Evolutionary conservation across 92 coral and sea anemone genomes (phyloP).

Genomic region (Heliopora coerulea): DNA sequence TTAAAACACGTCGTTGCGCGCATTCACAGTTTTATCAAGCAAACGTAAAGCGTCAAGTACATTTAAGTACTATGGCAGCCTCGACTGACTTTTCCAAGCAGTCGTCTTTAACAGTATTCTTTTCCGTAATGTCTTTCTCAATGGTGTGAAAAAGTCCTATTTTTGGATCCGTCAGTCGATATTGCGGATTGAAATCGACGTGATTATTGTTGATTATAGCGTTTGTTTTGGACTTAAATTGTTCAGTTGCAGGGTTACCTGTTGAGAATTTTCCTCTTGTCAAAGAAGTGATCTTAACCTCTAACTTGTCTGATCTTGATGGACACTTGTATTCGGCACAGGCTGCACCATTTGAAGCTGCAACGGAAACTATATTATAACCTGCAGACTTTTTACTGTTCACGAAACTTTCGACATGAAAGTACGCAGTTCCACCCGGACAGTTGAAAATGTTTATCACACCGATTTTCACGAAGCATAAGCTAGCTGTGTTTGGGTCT

Average conservation of each 20-base stretch:
- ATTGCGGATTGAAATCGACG: not conserved
- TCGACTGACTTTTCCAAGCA: not conserved
- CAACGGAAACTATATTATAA: not conserved
- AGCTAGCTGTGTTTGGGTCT: not conserved
- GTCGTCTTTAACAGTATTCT: not conserved
- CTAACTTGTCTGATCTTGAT: not conserved
- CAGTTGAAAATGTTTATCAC: not conserved
- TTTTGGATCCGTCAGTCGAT: not conserved
- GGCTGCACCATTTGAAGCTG: not conserved
- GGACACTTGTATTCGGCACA: slow-evolving; percentile 34
- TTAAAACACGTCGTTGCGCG: too few species aligned
- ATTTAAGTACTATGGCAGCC: not conserved
- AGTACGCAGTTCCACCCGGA: not conserved
- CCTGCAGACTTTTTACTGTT: not conserved
- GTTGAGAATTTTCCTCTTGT: not conserved
- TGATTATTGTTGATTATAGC: not conserved
- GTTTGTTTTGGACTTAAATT: not conserved
- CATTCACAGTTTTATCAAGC: too few species aligned
- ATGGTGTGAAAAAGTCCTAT: not conserved
- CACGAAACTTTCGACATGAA: slow-evolving; percentile 1
- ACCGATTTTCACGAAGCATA: slow-evolving; percentile 24
- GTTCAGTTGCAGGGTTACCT: not conserved
- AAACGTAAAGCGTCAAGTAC: too few species aligned
- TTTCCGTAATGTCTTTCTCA: not conserved
- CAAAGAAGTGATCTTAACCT: not conserved